A percentile compares a stretch with the other conserved stretches of the same genome.
Conservation (phyloP, 1,140 invertebrate species). For the Araneus ventricosus region DNA sequence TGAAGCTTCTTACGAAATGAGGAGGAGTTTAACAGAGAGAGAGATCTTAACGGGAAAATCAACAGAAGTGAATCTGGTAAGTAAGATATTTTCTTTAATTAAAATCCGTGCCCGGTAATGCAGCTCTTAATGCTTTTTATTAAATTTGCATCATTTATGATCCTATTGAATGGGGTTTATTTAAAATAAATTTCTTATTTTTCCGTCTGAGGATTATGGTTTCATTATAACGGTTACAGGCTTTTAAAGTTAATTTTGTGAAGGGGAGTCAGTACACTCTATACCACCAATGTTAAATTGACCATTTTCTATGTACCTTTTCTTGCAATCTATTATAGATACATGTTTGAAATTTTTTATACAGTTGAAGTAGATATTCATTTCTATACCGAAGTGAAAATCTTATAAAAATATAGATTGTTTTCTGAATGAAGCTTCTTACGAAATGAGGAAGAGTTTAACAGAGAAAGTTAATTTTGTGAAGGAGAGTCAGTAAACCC, state of each 20-base stretch:
- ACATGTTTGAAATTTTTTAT: too few species aligned
- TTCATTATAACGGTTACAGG: neutral
- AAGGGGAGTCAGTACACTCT: too few species aligned
- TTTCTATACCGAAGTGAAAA: too few species aligned
- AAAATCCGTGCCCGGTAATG: slow-evolving; percentile 3
- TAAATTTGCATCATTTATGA: slow-evolving; percentile 4
- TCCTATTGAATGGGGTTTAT: neutral
- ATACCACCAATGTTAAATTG: too few species aligned
- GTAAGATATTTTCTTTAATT: slow-evolving; percentile 19
- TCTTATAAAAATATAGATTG: too few species aligned
- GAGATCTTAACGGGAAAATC: neutral
- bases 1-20: slow-evolving; percentile 26
- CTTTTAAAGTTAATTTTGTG: neutral
- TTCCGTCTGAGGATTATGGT: neutral
- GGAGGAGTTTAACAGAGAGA: slow-evolving; percentile 11
- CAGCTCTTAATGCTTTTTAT: neutral
- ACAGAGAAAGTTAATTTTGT: too few species aligned
- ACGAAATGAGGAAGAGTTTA: slow-evolving; percentile 25
- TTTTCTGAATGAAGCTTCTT: neutral
- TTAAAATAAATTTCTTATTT: neutral
- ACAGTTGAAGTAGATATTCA: too few species aligned
- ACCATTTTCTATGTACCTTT: too few species aligned
- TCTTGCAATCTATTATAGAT: too few species aligned
- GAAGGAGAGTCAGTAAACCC: too few species aligned
- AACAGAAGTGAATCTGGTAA: slow-evolving; percentile 23